Base-by-base conservation (phyloP, 2,797 vertebrate species). In the Morus bassanus region DNA sequence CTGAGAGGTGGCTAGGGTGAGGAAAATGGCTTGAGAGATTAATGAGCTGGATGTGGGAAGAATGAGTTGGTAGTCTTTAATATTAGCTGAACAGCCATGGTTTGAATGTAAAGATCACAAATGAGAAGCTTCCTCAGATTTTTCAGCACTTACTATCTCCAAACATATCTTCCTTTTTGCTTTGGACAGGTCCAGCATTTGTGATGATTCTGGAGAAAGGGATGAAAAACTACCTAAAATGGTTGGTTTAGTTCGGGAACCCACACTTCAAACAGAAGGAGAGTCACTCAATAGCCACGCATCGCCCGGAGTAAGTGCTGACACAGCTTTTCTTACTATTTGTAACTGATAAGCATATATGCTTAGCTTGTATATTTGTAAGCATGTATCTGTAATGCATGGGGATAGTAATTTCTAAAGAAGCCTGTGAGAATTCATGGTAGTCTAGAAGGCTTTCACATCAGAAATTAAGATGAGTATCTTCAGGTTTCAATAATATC, bases 171-270 rank as follows among this genome's bases (percentile, higher is more conserved):
- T 85, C 30, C 11, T 79, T 95, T 95, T 93, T 94, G n/a, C 35
- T 88, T 93, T 93, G 81, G n/a, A 80, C 85, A 97, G 97, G 93
- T 96, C 96, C 57, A 97, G 92, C 67, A 89, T 96, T 93, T 96
- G 97, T 96, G 98, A 98, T 50, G 97, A 98, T 85, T 91, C 94
- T 92, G 97, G 95, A 57, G 98, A 98, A 84, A 97, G 86, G 70
- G 98, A 98, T 63, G 97, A 98, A 91, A 98, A 98, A 63, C 81
- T 96, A 77, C 88, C 97, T 54, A 98, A 97, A 94, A 73, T 94
- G 28, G 54, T 96, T 77, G 82, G 84, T 93, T 96, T 97, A 82
- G 93, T 94, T 89, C 91, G 2, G 73, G 98, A 98, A 70, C 83
- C 98, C 45, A 65, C 27, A 0, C 96, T 65, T 70, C 85, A 93